Evolutionary conservation across 2,113 vertebrate species (phyloP).

Genomic region (Hymenochirus boettgeri): DNA sequence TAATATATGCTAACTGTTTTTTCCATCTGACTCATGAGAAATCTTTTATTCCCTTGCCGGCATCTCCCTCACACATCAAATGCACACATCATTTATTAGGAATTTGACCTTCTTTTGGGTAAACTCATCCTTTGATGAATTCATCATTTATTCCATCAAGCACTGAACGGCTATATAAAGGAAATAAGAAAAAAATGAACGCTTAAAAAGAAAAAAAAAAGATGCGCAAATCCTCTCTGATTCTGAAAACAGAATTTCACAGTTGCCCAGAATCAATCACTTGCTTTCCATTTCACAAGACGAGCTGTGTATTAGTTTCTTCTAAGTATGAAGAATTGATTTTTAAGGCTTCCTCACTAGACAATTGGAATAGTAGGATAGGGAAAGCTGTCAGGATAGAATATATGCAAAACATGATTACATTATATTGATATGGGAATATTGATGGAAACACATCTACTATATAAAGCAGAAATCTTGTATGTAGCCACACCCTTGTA

Average conservation of each 20-base stretch:
- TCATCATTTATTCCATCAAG: conserved; percentile 47
- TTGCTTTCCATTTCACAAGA: conserved; percentile 48
- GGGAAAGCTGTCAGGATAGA: conserved; percentile 26
- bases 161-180: conserved; percentile 37
- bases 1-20: neutral
- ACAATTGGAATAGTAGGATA: conserved; percentile 37
- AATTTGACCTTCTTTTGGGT: conserved; percentile 41
- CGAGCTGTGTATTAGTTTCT: conserved; percentile 49
- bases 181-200: conserved; percentile 20
- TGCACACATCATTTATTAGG: conserved; percentile 41
- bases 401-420: conserved; percentile 31
- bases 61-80: conserved; percentile 26
- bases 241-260: conserved; percentile 53
- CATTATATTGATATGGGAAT: no score
- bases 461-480: no score
- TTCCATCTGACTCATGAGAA: conserved; percentile 6
- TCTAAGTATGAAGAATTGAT: conserved; percentile 44
- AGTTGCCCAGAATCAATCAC: conserved; percentile 45
- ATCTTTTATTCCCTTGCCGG: conserved; percentile 3
- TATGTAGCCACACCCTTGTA: no score
- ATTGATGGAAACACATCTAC: no score
- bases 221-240: conserved; percentile 43
- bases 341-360: conserved; percentile 35
- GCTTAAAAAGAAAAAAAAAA: conserved; percentile 47
- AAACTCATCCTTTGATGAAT: conserved; percentile 44